Percentiles rank a stretch among this genome's conserved stretches.
These are phyloP conservation scores for Probaryconus sp. DNA, from an alignment of 1,140 invertebrate genomes.

Conservation along the genomic window DNA sequence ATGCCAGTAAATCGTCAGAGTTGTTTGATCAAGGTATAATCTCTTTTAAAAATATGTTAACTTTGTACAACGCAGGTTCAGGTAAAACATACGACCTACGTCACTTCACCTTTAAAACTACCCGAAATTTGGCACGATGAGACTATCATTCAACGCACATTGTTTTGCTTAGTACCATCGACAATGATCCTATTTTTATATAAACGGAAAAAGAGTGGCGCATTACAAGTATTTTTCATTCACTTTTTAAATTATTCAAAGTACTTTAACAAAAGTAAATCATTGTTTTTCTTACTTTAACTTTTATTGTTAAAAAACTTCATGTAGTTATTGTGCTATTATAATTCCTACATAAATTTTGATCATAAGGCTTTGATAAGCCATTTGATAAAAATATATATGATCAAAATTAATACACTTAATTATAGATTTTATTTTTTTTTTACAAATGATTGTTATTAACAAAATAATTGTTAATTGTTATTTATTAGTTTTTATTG, in stretches of 20 bases:
- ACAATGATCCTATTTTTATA: constrained; percentile 92
- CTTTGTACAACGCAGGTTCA: constrained; percentile 96
- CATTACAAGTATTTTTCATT: constrained; percentile 86
- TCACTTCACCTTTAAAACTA: constrained; percentile 91
- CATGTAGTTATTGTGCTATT: too few relatives aligned
- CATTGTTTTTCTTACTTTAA: too few relatives aligned
- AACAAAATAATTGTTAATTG: too few relatives aligned
- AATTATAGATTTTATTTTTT: too few relatives aligned
- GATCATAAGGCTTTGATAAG: too few relatives aligned
- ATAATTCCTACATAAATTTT: too few relatives aligned
- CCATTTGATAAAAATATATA: too few relatives aligned
- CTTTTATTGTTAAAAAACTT: too few relatives aligned
- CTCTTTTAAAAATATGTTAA: constrained; percentile 93
- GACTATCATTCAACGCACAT: constrained; percentile 99
- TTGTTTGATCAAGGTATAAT: constrained; percentile 92
- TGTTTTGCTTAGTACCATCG: constrained; percentile 93
- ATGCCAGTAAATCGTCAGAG: constrained; percentile 81
- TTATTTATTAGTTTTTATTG: too few relatives aligned
- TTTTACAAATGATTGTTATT: too few relatives aligned
- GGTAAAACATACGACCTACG: constrained; percentile 98
- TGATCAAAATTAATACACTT: too few relatives aligned
- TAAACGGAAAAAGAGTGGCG: constrained; percentile 94
- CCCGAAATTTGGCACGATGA: constrained; percentile 96
- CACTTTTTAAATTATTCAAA: background rate
- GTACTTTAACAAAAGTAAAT: background rate